Base-by-base conservation (phyloP, 1,140 invertebrate species). In the Leptinotarsa lineolata region DNA sequence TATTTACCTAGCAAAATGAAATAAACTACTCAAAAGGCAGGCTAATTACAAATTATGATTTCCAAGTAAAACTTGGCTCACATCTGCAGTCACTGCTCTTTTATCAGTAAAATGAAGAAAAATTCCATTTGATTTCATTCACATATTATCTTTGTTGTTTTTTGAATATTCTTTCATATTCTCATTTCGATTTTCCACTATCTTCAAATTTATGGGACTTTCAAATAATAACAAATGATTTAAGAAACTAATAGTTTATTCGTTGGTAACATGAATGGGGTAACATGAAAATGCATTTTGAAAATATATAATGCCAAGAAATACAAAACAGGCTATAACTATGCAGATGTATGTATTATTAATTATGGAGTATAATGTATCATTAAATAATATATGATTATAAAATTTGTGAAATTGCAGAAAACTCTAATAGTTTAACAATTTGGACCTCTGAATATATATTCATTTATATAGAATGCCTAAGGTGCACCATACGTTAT, bases 341-440 rank as follows among this genome's bases (percentile, higher is more conserved):
- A 81, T 80, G 80, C 79, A 79, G 78, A 78, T 81, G 81, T 79
- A 81, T 73, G 76, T 78, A 73, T 77, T 78, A 76, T 81, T 81
- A 81, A 82, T 75, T 77, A 79, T 79, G 76, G 76, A 30, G 58
- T 63, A 70, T 45, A 70, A 68, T 77, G 76, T 81, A 82, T 80
- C 79, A 81, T 74, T 79, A 78, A 78, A 79, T 80, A 77, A 79
- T 82, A 82, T 81, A 82, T 81, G 80, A 74, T 81, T 83, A 84
- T 83, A 84, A 84, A 84, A 83, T 80, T 83, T 84, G 81, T 82
- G 83, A 84, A 83, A 82, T 84, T 83, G 83, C 83, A 83, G 81
- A 84, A 84, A 83, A 82, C 82, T 82, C 81, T 83, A 83, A 82
- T 78, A 82, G 76, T 82, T 83, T 81, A 83, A 83, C 82, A 84